Conservation (phyloP, 2,888 invertebrate genomes). For the Pseudococcus jackbeardsleyi region DNA sequence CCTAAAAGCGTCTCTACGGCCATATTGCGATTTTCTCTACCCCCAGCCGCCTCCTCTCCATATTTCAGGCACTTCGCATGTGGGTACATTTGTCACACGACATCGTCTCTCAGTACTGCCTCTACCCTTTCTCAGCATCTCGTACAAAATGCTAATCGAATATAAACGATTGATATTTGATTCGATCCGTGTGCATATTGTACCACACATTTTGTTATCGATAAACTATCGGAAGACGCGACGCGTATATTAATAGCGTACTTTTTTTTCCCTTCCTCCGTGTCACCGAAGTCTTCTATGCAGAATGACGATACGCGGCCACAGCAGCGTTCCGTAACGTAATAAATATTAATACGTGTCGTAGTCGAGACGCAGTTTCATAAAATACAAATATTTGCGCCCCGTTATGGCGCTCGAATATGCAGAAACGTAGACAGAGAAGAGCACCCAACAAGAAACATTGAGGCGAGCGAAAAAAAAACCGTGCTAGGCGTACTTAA, state of each 20-base stretch:
- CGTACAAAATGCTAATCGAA: slow-evolving; percentile 11
- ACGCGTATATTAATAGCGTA: not conserved
- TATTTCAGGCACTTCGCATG: not conserved
- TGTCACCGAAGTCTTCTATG: not conserved
- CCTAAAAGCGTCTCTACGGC: slow-evolving; percentile 1
- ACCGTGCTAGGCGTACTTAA: slow-evolving; percentile 20
- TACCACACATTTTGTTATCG: not conserved
- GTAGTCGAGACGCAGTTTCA: slow-evolving; percentile 2
- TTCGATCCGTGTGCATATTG: not conserved
- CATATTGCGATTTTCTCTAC: slow-evolving; percentile 16
- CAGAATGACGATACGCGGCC: not conserved
- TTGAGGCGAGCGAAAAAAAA: not conserved
- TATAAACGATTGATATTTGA: slow-evolving; percentile 44
- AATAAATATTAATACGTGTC: slow-evolving; percentile 8
- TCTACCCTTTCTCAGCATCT: not conserved
- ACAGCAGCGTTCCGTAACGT: not conserved
- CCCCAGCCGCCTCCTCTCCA: not conserved
- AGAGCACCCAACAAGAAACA: not conserved
- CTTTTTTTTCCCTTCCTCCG: not conserved
- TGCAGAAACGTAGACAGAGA: not conserved
- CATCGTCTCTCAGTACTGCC: not conserved
- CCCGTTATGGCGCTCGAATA: not conserved
- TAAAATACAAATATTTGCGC: slow-evolving; percentile 26
- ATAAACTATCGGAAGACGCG: slow-evolving; percentile 21
- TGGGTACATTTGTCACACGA: slow-evolving; percentile 14